phyloP scores from a whole-genome alignment of 2,888 invertebrate genomes.

The Heliconius aoede region DNA sequence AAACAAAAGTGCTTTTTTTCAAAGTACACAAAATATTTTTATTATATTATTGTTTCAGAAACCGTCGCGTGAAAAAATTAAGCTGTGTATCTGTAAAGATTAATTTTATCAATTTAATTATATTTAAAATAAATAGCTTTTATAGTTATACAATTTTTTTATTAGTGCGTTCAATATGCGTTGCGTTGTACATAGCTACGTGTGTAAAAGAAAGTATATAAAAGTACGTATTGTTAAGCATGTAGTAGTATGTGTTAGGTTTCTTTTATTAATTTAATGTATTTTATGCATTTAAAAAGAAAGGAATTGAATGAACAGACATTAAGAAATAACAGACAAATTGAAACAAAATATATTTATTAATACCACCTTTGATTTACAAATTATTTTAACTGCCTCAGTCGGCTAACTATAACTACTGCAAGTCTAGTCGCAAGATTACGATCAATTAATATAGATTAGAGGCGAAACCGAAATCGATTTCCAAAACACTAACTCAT shows the following conservation, averaged over 20 bases:
- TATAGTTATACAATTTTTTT: neutral
- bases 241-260: too few species aligned
- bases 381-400: conserved; percentile 68
- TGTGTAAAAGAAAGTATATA: too few species aligned
- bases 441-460: conserved; percentile 16
- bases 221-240: too few species aligned
- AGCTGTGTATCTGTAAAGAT: conserved; percentile 35
- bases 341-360: conserved; percentile 82
- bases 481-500: neutral
- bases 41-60: conserved; percentile 27
- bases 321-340: conserved; percentile 50
- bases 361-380: conserved; percentile 77
- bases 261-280: too few species aligned
- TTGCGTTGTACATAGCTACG: too few species aligned
- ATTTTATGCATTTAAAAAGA: too few species aligned
- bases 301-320: neutral
- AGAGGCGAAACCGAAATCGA: conserved; percentile 11
- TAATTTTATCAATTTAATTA: conserved; percentile 5
- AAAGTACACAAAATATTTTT: neutral
- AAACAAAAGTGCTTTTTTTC: too few species aligned
- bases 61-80: conserved; percentile 26
- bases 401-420: conserved; percentile 62
- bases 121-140: neutral
- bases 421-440: conserved; percentile 61
- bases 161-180: too few species aligned